phyloP scores from a whole-genome alignment of 2,888 invertebrate genomes.

The Acanthacorydalis orientalis region DNA sequence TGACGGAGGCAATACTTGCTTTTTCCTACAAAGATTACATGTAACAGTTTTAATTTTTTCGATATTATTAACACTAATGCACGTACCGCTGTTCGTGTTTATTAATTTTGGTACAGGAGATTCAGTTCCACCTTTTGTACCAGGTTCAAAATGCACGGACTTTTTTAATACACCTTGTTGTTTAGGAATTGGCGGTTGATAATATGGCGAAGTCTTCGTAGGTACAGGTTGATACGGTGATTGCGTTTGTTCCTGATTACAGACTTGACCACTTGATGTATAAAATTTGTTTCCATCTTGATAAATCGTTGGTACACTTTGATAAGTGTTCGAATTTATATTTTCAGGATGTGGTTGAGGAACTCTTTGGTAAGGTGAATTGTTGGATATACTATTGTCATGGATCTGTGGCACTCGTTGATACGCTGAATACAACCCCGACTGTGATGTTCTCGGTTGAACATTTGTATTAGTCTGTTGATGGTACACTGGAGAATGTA shows the following conservation, averaged over 20 bases:
- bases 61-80: constrained; percentile 21
- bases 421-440: constrained; percentile 4
- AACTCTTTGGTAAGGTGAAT: constrained; percentile 13
- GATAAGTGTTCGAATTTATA: background rate
- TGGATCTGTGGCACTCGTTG: constrained; percentile 7
- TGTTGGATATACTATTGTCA: constrained; percentile 5
- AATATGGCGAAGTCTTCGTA: constrained; percentile 32
- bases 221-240: constrained; percentile 26
- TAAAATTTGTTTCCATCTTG: constrained; percentile 13
- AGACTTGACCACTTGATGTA: constrained; percentile 10
- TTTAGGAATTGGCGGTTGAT: constrained; percentile 42
- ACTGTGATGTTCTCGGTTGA: constrained; percentile 6
- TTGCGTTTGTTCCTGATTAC: constrained; percentile 12
- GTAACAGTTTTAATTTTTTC: constrained; percentile 37
- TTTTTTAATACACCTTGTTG: constrained; percentile 42
- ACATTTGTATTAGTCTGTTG: constrained; percentile 1
- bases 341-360: constrained; percentile 7
- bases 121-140: constrained; percentile 48
- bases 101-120: constrained; percentile 29
- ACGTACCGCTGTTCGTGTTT: constrained; percentile 20
- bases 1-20: constrained; percentile 57
- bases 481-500: background rate
- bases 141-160: constrained; percentile 53
- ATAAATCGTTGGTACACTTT: constrained; percentile 14
- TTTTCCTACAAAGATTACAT: constrained; percentile 79